Percentiles rank a stretch among this genome's conserved stretches.
These are phyloP conservation scores for Exaiptasia diaphana DNA, from an alignment of 64 coral and sea anemone genomes.

Conservation along the genomic window DNA sequence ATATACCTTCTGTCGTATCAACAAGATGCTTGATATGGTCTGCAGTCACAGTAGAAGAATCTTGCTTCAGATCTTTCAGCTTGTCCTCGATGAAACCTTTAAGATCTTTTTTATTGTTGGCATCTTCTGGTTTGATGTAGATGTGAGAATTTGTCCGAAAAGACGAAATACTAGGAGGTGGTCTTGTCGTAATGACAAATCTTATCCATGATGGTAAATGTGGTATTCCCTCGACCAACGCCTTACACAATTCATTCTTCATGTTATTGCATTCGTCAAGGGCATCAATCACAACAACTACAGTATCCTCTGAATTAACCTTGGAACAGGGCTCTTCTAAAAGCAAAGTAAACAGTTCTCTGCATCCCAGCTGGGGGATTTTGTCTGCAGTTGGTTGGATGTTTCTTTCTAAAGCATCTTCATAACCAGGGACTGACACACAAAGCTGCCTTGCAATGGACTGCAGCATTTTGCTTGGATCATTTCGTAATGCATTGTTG, in stretches of 20 bases:
- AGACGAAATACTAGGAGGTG: neutral
- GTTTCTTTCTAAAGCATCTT: conserved; percentile 21
- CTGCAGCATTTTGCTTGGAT: conserved; percentile 49
- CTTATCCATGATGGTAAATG: neutral
- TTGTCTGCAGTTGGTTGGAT: conserved; percentile 24
- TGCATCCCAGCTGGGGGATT: conserved; percentile 5
- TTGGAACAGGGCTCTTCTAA: conserved; percentile 49
- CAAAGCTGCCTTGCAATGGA: conserved; percentile 47
- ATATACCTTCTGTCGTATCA: no score
- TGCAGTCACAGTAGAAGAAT: no score
- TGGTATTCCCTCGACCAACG: neutral
- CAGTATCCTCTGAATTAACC: neutral
- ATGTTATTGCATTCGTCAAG: neutral
- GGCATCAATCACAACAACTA: neutral
- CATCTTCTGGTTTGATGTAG: neutral
- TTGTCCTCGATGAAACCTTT: neutral
- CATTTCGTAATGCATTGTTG: conserved; percentile 36
- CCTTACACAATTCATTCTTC: neutral
- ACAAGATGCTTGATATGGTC: no score
- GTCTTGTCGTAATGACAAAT: neutral
- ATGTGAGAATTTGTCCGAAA: neutral
- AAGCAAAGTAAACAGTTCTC: conserved; percentile 38
- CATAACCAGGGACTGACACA: conserved; percentile 25
- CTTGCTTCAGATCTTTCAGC: no score
- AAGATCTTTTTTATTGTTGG: neutral